Base-by-base conservation (phyloP, 2,797 vertebrate genomes). In the Anguilla obscura region DNA sequence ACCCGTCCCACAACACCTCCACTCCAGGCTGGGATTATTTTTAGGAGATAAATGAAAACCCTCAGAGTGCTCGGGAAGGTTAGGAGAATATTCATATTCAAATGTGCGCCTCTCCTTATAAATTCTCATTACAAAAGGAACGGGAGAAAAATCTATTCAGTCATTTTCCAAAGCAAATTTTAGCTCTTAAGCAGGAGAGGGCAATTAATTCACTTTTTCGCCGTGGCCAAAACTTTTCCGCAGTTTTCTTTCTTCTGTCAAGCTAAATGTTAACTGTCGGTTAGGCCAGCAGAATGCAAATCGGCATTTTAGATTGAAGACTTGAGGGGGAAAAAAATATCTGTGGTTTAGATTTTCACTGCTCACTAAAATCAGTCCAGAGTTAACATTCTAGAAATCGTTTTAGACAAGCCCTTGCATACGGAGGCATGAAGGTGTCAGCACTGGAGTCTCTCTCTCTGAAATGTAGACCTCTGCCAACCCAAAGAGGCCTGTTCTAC, bases 41-140 rank as follows among this genome's bases (percentile, higher is more conserved):
- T 69, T 69, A 69, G n/a, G 63, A 69, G 63, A 27, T 27, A 69
- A 69, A 69, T 3, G 24, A 69, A 69, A 69, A 69, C 24, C n/a
- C 7, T n/a, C 24, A n/a, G 2, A 27, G 63, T 69, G 63, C 63
- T 69, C 6, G 1, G 27, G n/a, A 69, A 69, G 3, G 9, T 69
- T 69, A 69, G n/a, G n/a, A 69, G n/a, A 69, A 69, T 27, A 69
- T 69, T 69, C 63, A 27, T 27, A 27, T 27, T 8, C 63, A 27
- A n/a, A n/a, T 27, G 63, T 27, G 1, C 63, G 7, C 24, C 63
- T 9, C 9, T 69, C 24, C 6, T 6, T 69, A 69, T 69, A 27
- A 69, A 69, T 69, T 63, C 63, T 69, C 63, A 27, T 69, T 69
- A 69, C 63, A 69, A 69, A 69, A 27, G 63, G 63, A 69, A 69